Conservation (phyloP, 2,113 vertebrate species). For the Protobothrops mucrosquamatus region DNA sequence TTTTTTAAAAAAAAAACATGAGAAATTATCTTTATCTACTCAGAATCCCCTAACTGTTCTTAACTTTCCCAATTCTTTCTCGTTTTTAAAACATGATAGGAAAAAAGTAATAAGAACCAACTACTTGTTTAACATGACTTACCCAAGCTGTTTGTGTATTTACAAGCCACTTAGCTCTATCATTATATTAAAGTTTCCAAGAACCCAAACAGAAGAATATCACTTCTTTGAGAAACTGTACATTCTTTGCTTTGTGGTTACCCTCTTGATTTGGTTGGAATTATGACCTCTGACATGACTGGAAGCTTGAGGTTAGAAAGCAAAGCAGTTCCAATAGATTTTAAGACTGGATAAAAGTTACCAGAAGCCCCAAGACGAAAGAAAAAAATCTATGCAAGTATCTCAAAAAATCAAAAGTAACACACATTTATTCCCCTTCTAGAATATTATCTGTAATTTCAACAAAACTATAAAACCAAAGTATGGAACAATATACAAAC, state of each 20-base stretch:
- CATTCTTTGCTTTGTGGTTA: conserved; percentile 31
- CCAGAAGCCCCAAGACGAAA: conserved; percentile 65
- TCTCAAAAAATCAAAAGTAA: conserved; percentile 72
- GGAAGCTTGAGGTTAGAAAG: conserved; percentile 50
- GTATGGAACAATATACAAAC: conserved; percentile 50
- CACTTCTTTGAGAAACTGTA: conserved; percentile 58
- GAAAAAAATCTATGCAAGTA: conserved; percentile 57
- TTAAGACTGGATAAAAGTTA: conserved; percentile 65
- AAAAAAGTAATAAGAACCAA: conserved; percentile 65
- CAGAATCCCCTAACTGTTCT: background rate
- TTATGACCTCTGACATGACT: conserved; percentile 56
- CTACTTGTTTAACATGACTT: conserved; percentile 72
- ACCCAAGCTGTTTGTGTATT: conserved; percentile 58
- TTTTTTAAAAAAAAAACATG: background rate
- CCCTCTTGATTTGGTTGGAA: conserved; percentile 49
- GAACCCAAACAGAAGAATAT: conserved; percentile 47
- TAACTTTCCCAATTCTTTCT: conserved; percentile 29
- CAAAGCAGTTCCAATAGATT: conserved; percentile 60
- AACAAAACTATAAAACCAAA: conserved; percentile 44
- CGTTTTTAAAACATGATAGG: conserved; percentile 57
- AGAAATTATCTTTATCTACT: conserved; percentile 9
- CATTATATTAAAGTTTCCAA: conserved; percentile 63
- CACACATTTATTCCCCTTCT: conserved; percentile 58
- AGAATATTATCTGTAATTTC: conserved; percentile 68
- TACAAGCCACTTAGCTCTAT: conserved; percentile 68